Evolutionary conservation across 1,140 invertebrate species (phyloP), one percentile per base, ranked within the genome.

Genomic region (Acyrthosiphon pisum): DNA sequence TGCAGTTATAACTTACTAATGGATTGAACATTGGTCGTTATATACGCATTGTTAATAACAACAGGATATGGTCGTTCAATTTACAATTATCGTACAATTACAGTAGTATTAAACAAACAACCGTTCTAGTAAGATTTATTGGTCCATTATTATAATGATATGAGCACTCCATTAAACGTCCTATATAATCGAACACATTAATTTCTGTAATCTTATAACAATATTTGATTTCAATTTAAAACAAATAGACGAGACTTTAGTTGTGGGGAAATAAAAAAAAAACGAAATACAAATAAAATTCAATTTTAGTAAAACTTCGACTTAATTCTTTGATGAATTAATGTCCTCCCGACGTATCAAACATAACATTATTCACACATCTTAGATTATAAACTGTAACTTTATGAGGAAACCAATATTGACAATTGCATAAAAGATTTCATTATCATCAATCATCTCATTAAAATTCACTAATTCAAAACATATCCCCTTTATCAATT

Each of bases 61-160:
- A 76, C n/a, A 76, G 30, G 14, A 76, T 18, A n/a, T 30, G 30
- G 30, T 76, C 18, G 60, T 76, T 76, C 6, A 68, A 76, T 76
- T 76, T 30, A 76, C 60, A 76, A 76, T n/a, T 76, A 76, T n/a
- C 30, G n/a, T n/a, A 76, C n/a, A n/a, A n/a, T 76, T 76, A 76
- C 14, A 3, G n/a, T 76, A n/a, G 6, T 76, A 76, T 76, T 30
- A 60, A 60, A 30, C 56, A 60, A 60, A 60, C 56, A 60, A 60
- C 26, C 26, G 56, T 56, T 60, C 30, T 60, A 60, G 56, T 60
- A 60, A 60, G 56, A 60, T 60, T 60, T 60, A 30, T 60, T 60
- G 11, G 30, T 60, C 30, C 56, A 60, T 60, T 30, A 60, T 60
- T 4, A 3, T 60, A 30, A 30, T 8, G 26, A 60, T 20, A 2